Evolutionary conservation across 2,113 vertebrate species (phyloP).

Genomic region (Okapia johnstoni): DNA sequence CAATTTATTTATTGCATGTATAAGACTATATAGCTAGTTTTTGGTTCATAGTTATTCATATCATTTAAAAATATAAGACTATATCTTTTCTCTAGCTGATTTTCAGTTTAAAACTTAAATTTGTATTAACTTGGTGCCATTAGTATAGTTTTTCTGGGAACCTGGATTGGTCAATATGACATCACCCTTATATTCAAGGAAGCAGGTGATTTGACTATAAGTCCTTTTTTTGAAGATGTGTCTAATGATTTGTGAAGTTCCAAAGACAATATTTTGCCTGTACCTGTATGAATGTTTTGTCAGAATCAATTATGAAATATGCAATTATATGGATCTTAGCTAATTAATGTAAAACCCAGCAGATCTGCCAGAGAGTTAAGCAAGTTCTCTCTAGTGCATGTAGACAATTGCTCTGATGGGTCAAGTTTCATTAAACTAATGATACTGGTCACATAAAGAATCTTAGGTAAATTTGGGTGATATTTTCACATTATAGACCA

Average conservation of each 20-base stretch:
- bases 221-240: not conserved
- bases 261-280: slow-evolving; percentile 22
- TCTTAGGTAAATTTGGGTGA: not conserved
- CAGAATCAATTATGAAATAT: slow-evolving; percentile 22
- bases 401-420: not conserved
- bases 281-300: slow-evolving; percentile 24
- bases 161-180: not conserved
- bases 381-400: not conserved
- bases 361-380: not conserved
- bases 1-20: not conserved
- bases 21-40: not conserved
- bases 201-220: not conserved
- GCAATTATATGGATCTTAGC: slow-evolving; percentile 1
- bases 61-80: not conserved
- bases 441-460: not conserved
- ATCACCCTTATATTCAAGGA: not conserved
- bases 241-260: not conserved
- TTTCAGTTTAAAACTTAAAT: not conserved
- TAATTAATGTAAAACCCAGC: slow-evolving; percentile 29
- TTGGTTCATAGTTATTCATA: not conserved
- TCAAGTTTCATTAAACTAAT: slow-evolving; percentile 38
- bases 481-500: not conserved
- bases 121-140: not conserved
- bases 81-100: not conserved
- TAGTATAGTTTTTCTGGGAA: not conserved